These are phyloP conservation scores for Campoletis raptor DNA, from an alignment of 2,888 invertebrate species.

Conservation along the genomic window DNA sequence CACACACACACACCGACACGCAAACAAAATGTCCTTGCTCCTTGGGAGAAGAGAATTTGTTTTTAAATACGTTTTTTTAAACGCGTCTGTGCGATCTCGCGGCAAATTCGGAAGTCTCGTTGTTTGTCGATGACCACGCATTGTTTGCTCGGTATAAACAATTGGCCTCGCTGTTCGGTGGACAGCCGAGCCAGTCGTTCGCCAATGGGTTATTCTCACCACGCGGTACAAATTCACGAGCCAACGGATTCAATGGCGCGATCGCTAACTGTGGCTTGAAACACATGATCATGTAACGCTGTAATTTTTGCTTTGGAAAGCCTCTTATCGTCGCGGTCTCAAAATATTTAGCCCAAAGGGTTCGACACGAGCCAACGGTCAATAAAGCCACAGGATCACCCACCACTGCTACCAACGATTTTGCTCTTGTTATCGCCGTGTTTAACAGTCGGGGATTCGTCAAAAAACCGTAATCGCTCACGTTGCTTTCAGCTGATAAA, in stretches of 20 bases:
- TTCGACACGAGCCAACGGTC: constrained; percentile 91
- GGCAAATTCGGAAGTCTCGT: constrained; percentile 46
- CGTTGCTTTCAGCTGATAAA: constrained; percentile 85
- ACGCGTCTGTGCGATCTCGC: constrained; percentile 59
- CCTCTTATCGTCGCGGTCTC: constrained; percentile 71
- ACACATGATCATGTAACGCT: constrained; percentile 66
- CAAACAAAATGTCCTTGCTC: constrained; percentile 10
- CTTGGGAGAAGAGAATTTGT: not conserved
- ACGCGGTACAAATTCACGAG: constrained; percentile 92
- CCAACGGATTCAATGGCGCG: constrained; percentile 90
- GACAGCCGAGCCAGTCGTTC: constrained; percentile 74
- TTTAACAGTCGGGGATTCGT: constrained; percentile 93
- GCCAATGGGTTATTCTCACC: constrained; percentile 82
- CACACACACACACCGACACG: constrained; percentile 16
- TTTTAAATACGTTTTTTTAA: constrained; percentile 21
- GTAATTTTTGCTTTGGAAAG: constrained; percentile 64
- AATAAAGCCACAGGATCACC: constrained; percentile 94
- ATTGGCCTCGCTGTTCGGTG: constrained; percentile 67
- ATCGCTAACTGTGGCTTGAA: constrained; percentile 61
- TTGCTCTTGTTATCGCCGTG: constrained; percentile 93
- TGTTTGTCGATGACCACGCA: constrained; percentile 57
- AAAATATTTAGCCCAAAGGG: constrained; percentile 86
- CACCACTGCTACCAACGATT: constrained; percentile 93
- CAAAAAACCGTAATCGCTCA: constrained; percentile 92
- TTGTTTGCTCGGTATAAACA: constrained; percentile 49